Evolutionary conservation across 2,797 vertebrate genomes (phyloP), one percentile per base, ranked within the genome.

Genomic region (Oreochromis grahami): DNA sequence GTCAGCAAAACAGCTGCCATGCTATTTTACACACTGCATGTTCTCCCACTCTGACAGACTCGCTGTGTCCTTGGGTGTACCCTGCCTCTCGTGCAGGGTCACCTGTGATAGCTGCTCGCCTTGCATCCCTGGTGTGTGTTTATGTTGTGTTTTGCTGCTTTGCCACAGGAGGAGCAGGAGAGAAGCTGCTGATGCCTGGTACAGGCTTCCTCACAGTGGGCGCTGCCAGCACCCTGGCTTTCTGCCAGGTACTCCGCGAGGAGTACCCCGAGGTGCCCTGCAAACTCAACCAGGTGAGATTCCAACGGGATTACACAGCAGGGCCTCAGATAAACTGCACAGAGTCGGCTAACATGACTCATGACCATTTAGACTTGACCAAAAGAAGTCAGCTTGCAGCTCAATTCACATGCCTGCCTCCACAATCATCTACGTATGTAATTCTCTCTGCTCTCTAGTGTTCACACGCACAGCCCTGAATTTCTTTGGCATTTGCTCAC

Each of bases 181-280:
- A 97, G 58, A 97, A 96, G 88, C 50, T 97, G 81, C 93, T 98
- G 86, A 97, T 97, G 97, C 97, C 97, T 0, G 97, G 97, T 0
- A 97, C 97, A 0, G 97, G 97, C 29, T 97, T 97, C 94, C 94
- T 97, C 85, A 97, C 97, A 0, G 87, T 97, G 6, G 97, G 97
- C 2, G 96, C 97, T 6, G 96, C 96, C 7, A 96, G 96, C 78
- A 89, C 95, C 1, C 86, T 97, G 90, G 96, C 97, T 2, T 98
- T 97, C 93, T 97, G 97, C 85, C 96, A 96, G 88, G 95, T 97
- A 1, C 91, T 97, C 5, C 91, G 96, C 38, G 96, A 97, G 51
- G 97, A 97, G 60, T 97, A 97, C 79, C 96, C 96, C 0, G 94
- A 97, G 8, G 85, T 96, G 50, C 89, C 96, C 68, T 97, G 97